These are phyloP conservation scores for Candidula unifasciata DNA, from an alignment of 2,888 invertebrate species.

Conservation along the genomic window DNA sequence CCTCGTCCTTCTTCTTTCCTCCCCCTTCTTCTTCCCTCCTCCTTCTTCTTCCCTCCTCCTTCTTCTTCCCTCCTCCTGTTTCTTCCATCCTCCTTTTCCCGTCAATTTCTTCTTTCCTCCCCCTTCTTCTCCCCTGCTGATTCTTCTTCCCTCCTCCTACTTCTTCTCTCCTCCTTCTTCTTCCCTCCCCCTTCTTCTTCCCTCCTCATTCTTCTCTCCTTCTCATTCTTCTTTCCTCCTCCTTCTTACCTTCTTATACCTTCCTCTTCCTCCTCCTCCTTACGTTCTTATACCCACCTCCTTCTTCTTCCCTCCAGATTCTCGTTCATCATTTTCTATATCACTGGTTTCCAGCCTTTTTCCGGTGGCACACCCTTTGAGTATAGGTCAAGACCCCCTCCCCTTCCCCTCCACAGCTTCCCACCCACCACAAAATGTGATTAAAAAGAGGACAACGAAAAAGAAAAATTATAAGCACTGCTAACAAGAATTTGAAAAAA, in stretches of 20 bases:
- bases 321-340: too few relatives aligned
- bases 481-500: too few relatives aligned
- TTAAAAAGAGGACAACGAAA: too few relatives aligned
- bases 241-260: background rate
- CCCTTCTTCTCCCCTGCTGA: background rate
- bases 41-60: background rate
- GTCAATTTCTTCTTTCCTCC: background rate
- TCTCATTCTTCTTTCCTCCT: background rate
- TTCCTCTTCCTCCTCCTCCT: background rate
- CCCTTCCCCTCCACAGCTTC: too few relatives aligned
- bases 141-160: background rate
- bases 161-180: constrained; percentile 12
- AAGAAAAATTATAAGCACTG: too few relatives aligned
- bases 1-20: background rate
- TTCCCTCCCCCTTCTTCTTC: background rate
- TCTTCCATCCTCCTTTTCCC: background rate
- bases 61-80: background rate
- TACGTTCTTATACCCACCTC: too few relatives aligned
- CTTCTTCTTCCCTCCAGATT: background rate
- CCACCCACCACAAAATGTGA: too few relatives aligned
- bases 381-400: too few relatives aligned
- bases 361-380: too few relatives aligned
- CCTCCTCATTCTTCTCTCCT: background rate
- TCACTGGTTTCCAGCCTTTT: too few relatives aligned
- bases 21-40: background rate